These are phyloP conservation scores for Aurelia coerulea DNA, from an alignment of 30 jellyfish, hydroid and myxozoan genomes.

Conservation along the genomic window DNA sequence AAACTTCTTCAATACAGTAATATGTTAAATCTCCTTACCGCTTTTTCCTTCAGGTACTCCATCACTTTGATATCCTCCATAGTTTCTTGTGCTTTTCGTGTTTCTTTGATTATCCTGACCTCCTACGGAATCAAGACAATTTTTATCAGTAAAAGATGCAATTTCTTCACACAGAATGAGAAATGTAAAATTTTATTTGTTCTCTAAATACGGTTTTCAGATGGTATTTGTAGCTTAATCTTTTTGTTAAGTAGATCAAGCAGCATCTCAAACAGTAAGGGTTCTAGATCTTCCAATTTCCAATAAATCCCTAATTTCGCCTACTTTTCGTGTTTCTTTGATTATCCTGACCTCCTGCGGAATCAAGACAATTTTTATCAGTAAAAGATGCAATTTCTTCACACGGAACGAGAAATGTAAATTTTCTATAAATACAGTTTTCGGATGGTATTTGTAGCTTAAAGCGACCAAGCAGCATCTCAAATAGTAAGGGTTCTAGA, in stretches of 20 bases:
- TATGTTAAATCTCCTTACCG: constrained; percentile 39
- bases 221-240: too few relatives aligned
- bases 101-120: constrained; percentile 54
- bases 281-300: too few relatives aligned
- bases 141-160: background rate
- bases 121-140: constrained; percentile 45
- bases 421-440: too few relatives aligned
- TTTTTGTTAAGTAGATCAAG: too few relatives aligned
- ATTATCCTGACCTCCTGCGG: constrained; percentile 70
- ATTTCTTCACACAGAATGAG: background rate
- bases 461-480: too few relatives aligned
- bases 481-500: too few relatives aligned
- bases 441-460: too few relatives aligned
- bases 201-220: too few relatives aligned
- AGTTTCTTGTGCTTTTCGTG: constrained; percentile 72
- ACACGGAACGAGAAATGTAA: background rate
- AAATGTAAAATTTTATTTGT: too few relatives aligned
- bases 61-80: constrained; percentile 91
- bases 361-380: too few relatives aligned
- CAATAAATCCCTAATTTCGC: constrained; percentile 66
- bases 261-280: too few relatives aligned
- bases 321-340: constrained; percentile 65
- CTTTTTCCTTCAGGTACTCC: constrained; percentile 94
- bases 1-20: too few relatives aligned
- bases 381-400: background rate